Evolutionary conservation across 53 echinoderm and acorn worm species (phyloP), one percentile per base, ranked within the genome.

Genomic region (Zoroaster sp.): DNA sequence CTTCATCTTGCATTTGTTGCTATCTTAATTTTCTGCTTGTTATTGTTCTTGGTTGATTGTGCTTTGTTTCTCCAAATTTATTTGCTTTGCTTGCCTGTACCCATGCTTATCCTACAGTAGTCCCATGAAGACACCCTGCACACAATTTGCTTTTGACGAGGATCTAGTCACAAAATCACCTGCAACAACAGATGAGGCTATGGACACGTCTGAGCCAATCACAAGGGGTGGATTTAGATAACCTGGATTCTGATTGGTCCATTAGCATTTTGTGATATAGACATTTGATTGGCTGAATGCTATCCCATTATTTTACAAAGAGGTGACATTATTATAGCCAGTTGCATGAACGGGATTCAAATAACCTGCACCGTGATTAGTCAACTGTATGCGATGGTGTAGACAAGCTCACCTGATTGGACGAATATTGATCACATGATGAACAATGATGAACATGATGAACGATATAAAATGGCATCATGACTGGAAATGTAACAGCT

Each of bases 91-190:
- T 75, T 75, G 39, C 45, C 53, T 74, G 68, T 89, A 33, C 75
- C 49, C 3, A 10, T 40, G 35, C 45, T 55, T 90, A n/a, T 52
- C 71, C 5, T 83, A 47, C 69, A 69, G 66, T 78, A 94, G 94
- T 54, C 94, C 96, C 44, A 65, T 87, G 72, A 94, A 91, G 91
- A 96, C 94, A 28, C 93, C 95, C 41, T 95, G 92, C 73, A 92
- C 95, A 55, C 96, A 96, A 66, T 96, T 96, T 92, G 96, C 96
- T 86, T 96, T 96, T 68, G 96, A 96, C 18, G 96, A 96, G 79
- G 96, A 96, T 47, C 88, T 94, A 4, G 69, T 88, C 11, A 66
- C 96, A 25, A 91, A 93, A 71, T 77, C 94, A 35, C 90, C 88
- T 13, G 73, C 87, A 11, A 71, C 89, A 6, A 93, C 91, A 17